phyloP scores from a whole-genome alignment of 2,888 invertebrate genomes.

The Entomobrya multifasciata region DNA sequence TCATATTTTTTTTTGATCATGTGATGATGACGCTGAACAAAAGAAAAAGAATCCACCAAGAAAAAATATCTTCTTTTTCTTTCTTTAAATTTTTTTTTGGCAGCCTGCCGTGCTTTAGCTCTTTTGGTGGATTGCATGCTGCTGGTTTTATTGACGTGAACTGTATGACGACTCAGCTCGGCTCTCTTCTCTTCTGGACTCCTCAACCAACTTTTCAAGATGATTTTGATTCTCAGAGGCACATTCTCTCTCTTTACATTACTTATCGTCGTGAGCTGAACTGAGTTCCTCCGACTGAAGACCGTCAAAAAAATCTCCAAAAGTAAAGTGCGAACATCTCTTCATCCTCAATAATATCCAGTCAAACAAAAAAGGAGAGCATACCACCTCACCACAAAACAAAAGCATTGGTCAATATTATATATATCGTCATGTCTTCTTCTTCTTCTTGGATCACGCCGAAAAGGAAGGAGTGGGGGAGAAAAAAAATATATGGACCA shows the following conservation, averaged over 20 bases:
- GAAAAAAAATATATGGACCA: conserved; percentile 15
- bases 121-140: not conserved
- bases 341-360: no score
- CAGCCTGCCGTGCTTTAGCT: conserved; percentile 35
- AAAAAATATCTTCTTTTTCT: conserved; percentile 19
- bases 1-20: conserved; percentile 10
- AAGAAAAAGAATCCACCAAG: no score
- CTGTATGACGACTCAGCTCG: conserved; percentile 48
- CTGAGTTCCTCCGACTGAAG: not conserved
- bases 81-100: not conserved
- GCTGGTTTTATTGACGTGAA: conserved; percentile 1
- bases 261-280: no score
- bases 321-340: conserved; percentile 3
- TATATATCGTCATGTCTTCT: not conserved
- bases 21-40: not conserved
- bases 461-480: not conserved
- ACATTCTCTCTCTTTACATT: not conserved
- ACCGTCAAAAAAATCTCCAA: not conserved
- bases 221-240: conserved; percentile 27
- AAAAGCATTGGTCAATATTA: not conserved
- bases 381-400: not conserved
- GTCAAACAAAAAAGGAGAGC: not conserved
- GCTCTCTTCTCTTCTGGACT: no score
- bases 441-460: not conserved
- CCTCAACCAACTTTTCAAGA: no score